phyloP scores from a whole-genome alignment of 2,113 vertebrate genomes.

The Macquaria ambigua region DNA sequence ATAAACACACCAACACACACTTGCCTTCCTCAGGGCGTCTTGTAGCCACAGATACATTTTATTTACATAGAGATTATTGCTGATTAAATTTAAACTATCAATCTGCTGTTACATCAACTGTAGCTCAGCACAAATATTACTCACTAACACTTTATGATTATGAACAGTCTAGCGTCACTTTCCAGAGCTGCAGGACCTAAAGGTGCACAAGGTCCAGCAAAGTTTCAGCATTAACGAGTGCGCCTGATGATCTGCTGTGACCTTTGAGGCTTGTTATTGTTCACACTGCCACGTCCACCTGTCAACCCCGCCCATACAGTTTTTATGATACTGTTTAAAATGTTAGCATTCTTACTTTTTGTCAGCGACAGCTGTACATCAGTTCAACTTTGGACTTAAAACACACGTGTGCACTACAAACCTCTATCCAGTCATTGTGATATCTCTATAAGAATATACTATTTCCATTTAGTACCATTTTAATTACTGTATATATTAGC shows the following conservation, averaged over 20 bases:
- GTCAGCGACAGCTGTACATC: background rate
- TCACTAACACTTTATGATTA: too few relatives aligned
- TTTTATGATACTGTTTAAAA: conserved; percentile 10
- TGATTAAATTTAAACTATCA: background rate
- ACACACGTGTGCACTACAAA: background rate
- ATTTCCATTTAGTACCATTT: background rate
- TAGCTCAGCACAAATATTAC: too few relatives aligned
- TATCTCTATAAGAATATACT: background rate
- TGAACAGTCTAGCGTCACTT: background rate
- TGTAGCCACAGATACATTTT: background rate
- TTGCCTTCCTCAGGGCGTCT: background rate
- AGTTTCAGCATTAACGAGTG: background rate
- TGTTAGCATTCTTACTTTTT: background rate
- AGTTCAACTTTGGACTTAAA: conserved; percentile 13
- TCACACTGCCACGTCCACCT: background rate
- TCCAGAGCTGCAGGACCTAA: background rate
- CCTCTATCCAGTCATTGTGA: background rate
- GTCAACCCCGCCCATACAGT: background rate
- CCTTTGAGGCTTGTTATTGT: conserved; percentile 30
- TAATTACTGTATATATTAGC: background rate
- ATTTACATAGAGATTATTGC: background rate
- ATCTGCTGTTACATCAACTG: too few relatives aligned
- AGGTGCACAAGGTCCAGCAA: background rate
- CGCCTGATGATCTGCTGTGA: background rate
- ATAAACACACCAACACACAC: background rate